phyloP scores from a whole-genome alignment of 1,140 invertebrate genomes.

The Chymomyza costata region DNA sequence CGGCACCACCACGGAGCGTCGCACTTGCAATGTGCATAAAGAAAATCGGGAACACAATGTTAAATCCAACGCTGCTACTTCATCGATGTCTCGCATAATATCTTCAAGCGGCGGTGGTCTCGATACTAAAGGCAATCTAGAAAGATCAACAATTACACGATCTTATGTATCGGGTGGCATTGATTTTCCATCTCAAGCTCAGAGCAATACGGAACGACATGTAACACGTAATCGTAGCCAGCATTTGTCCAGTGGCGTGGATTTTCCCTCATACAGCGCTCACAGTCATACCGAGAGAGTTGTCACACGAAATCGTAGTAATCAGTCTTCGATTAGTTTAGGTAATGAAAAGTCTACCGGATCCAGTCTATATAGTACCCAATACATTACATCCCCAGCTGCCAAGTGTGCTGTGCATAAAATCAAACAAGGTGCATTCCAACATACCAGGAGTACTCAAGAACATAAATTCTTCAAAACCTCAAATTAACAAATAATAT shows the following conservation, averaged over 20 bases:
- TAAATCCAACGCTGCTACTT: conserved; percentile 26
- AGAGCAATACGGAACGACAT: conserved; percentile 76
- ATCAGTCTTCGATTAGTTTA: conserved; percentile 83
- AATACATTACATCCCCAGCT: conserved; percentile 81
- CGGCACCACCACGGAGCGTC: conserved; percentile 77
- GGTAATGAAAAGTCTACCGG: conserved; percentile 79
- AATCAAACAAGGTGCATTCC: conserved; percentile 85
- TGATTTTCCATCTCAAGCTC: conserved; percentile 81
- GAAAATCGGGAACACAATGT: conserved; percentile 74
- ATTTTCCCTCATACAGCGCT: conserved; percentile 50
- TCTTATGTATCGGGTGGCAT: conserved; percentile 81
- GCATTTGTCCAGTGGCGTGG: conserved; percentile 50
- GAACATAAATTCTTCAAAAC: conserved; percentile 89
- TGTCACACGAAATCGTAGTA: conserved; percentile 79
- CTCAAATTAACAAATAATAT: conserved; percentile 60
- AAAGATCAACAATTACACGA: conserved; percentile 79
- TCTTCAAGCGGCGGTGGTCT: conserved; percentile 32
- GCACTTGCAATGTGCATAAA: conserved; percentile 82
- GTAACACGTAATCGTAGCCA: conserved; percentile 44
- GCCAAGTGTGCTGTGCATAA: conserved; percentile 85
- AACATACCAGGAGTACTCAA: conserved; percentile 87
- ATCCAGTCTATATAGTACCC: conserved; percentile 84
- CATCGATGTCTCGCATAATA: conserved; percentile 57
- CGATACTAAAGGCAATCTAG: conserved; percentile 75
- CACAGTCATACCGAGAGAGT: conserved; percentile 72